Evolutionary conservation across 1,140 invertebrate species (phyloP).

Genomic region (Rhagoletis zephyria): DNA sequence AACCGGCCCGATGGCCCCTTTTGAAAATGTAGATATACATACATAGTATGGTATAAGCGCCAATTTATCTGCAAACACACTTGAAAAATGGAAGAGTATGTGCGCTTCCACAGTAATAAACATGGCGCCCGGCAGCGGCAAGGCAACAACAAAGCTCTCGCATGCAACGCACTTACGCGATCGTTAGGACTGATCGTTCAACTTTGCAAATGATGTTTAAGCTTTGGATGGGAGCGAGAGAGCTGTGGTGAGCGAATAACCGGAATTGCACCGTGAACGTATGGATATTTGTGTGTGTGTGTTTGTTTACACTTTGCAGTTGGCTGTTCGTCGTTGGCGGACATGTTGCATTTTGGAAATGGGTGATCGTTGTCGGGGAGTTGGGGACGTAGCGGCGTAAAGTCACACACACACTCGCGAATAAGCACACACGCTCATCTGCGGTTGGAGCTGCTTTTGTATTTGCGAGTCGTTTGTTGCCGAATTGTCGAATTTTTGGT

Average conservation of each 20-base stretch:
- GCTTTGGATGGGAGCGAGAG: background rate
- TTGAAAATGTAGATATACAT: no score
- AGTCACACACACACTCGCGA: background rate
- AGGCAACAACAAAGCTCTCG: background rate
- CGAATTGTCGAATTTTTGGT: constrained; percentile 47
- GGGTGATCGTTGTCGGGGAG: background rate
- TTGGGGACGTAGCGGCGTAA: background rate
- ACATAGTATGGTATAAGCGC: background rate
- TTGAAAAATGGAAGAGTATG: background rate
- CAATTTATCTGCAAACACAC: background rate
- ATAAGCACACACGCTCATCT: background rate
- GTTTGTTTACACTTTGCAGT: background rate
- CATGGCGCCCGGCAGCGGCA: background rate
- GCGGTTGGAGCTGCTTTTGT: constrained; percentile 4
- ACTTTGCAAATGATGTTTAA: constrained; percentile 24
- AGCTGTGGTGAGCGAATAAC: constrained; percentile 11
- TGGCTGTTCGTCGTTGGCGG: constrained; percentile 17
- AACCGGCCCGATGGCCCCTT: background rate
- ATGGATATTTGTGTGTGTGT: background rate
- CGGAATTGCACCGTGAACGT: constrained; percentile 24
- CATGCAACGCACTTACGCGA: background rate
- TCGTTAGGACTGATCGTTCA: constrained; percentile 22
- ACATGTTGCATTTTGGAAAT: constrained; percentile 23
- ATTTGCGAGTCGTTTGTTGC: constrained; percentile 43
- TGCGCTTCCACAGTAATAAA: background rate